Evolutionary conservation across 2,113 vertebrate species (phyloP).

Genomic region (Poeciliopsis retropinna): DNA sequence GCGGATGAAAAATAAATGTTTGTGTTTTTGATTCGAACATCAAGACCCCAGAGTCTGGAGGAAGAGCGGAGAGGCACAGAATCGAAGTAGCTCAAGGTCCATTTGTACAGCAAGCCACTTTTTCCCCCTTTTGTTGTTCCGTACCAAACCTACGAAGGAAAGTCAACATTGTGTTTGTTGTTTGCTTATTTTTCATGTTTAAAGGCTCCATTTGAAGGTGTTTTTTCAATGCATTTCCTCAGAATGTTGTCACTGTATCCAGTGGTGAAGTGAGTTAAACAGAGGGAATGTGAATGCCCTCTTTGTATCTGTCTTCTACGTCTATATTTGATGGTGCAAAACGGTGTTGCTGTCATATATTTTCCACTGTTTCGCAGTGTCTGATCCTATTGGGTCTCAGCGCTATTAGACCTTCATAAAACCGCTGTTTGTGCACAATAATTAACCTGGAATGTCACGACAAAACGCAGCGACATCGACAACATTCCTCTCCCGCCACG

Average conservation of each 20-base stretch:
- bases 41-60: no score
- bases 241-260: neutral
- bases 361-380: neutral
- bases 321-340: neutral
- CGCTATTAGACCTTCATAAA: neutral
- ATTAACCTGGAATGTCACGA: conserved; percentile 5
- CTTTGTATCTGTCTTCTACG: no score
- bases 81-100: no score
- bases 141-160: neutral
- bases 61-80: no score
- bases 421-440: conserved; percentile 3
- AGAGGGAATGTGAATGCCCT: neutral
- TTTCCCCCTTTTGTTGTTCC: neutral
- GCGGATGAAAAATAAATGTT: no score
- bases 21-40: no score
- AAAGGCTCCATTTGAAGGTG: no score
- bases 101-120: neutral
- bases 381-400: neutral
- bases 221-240: no score
- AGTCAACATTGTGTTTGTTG: neutral
- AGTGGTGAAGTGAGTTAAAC: neutral
- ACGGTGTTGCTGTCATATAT: neutral
- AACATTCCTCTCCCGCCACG: neutral
- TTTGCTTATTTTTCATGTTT: neutral
- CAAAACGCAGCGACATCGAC: neutral